phyloP scores from a whole-genome alignment of 2,113 vertebrate species.

The Ranitomeya variabilis region DNA sequence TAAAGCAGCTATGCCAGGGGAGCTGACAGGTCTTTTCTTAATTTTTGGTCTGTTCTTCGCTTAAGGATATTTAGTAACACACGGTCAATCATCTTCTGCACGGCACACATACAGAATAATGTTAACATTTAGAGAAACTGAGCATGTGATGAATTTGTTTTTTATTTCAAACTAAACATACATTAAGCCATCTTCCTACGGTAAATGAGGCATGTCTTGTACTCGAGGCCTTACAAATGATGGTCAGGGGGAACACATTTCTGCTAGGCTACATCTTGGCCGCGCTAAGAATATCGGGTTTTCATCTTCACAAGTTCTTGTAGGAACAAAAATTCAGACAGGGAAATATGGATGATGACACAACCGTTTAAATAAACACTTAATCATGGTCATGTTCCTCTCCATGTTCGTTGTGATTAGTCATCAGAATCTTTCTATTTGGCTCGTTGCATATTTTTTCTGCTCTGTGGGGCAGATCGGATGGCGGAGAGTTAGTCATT shows the following conservation, averaged over 20 bases:
- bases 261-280: neutral
- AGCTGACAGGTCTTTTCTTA: neutral
- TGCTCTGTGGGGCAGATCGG: neutral
- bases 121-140: slow-evolving; percentile 32
- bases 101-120: neutral
- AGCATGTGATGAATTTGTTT: slow-evolving; percentile 26
- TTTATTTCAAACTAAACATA: slow-evolving; percentile 33
- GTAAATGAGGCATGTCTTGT: slow-evolving; percentile 32
- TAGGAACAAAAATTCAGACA: slow-evolving; percentile 5
- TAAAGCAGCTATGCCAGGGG: neutral
- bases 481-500: slow-evolving; percentile 24
- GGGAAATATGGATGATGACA: slow-evolving; percentile 40
- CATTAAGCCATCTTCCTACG: neutral
- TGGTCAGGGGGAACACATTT: neutral
- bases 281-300: neutral
- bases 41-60: neutral
- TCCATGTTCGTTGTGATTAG: slow-evolving; percentile 25
- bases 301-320: slow-evolving; percentile 19
- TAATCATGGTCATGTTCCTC: neutral
- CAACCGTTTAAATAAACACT: slow-evolving; percentile 36
- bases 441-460: slow-evolving; percentile 23
- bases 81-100: neutral
- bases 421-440: slow-evolving; percentile 5
- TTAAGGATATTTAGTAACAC: neutral
- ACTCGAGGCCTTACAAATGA: neutral